These are phyloP conservation scores for Gila orcuttii DNA, from an alignment of 2,113 vertebrate genomes.

Conservation along the genomic window DNA sequence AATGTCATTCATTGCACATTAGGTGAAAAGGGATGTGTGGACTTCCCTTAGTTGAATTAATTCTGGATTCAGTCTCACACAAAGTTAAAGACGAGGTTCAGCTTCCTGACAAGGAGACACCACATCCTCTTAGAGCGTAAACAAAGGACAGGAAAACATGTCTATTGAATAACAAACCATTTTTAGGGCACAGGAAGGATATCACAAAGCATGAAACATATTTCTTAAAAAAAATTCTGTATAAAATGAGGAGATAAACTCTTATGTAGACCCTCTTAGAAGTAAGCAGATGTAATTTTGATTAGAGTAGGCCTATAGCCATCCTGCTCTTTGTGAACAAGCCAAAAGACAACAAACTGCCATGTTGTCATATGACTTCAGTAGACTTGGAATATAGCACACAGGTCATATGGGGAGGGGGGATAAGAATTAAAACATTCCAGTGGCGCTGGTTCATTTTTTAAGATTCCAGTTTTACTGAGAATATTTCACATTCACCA, in stretches of 20 bases:
- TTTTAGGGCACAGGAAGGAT: background rate
- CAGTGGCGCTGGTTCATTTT: conserved; percentile 40
- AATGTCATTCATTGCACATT: conserved; percentile 43
- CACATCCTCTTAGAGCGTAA: background rate
- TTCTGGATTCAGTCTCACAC: conserved; percentile 1
- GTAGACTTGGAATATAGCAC: too few relatives aligned
- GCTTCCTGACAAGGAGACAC: background rate
- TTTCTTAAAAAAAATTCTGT: background rate
- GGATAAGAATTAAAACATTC: conserved; percentile 23
- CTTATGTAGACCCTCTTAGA: background rate
- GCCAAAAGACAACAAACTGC: background rate
- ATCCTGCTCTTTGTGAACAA: conserved; percentile 21
- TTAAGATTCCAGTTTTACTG: conserved; percentile 40
- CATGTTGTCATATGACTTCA: too few relatives aligned
- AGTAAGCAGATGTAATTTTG: conserved; percentile 38
- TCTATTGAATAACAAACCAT: background rate
- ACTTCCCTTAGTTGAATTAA: conserved; percentile 14
- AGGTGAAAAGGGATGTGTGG: background rate
- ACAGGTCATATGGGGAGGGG: too few relatives aligned
- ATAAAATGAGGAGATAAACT: background rate
- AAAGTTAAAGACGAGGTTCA: background rate
- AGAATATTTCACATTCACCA: conserved; percentile 15
- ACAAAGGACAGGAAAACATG: background rate
- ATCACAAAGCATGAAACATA: background rate
- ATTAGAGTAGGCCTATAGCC: background rate